Evolutionary conservation across 2,888 invertebrate genomes (phyloP), one percentile per base, ranked within the genome.

Genomic region (Agrochola circellaris): DNA sequence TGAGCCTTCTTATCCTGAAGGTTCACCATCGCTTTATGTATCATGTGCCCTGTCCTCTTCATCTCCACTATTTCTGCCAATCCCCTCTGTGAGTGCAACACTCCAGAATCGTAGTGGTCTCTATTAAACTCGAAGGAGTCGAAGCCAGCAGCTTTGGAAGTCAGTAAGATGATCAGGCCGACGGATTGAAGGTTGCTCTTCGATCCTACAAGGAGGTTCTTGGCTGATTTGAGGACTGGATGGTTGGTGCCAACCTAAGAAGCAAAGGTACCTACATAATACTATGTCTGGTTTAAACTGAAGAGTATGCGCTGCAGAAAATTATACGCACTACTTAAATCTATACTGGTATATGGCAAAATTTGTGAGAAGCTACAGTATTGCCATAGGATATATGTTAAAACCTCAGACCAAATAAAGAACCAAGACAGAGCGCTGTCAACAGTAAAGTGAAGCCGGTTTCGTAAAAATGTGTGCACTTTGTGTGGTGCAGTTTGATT

Each of bases 51-150:
- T 0, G 95, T 96, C 26, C 96, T 89, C 87, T 96, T 96, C 96
- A 96, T 96, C 90, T 96, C 96, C 61, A 96, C 96, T 2, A 97
- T 96, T 87, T 96, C 97, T 0, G 96, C 96, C 70, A 97, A 86
- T 1, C 95, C 97, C 84, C 97, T 92, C 90, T 97, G 97, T 20
- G 96, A 91, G 90, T 97, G 95, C 74, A 97, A 89, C 0, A 96
- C 93, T 6, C 94, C 95, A 0, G 95, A 95, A 45, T 94, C 93
- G 51, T 95, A 93, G 2, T 92, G 93, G n/a, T 95, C 94, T 23
- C 88, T 85, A 3, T 89, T 91, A 92, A 89, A 6, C 75, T 54
- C 58, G 0, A 45, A 45, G 0, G 89, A 51, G 62, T 92, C 90
- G 86, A 95, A 93, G 17, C 96, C 95, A 48, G 96, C 95, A 0